Evolutionary conservation across 2,888 invertebrate genomes (phyloP).

Genomic region (Cyclophora albipunctata): DNA sequence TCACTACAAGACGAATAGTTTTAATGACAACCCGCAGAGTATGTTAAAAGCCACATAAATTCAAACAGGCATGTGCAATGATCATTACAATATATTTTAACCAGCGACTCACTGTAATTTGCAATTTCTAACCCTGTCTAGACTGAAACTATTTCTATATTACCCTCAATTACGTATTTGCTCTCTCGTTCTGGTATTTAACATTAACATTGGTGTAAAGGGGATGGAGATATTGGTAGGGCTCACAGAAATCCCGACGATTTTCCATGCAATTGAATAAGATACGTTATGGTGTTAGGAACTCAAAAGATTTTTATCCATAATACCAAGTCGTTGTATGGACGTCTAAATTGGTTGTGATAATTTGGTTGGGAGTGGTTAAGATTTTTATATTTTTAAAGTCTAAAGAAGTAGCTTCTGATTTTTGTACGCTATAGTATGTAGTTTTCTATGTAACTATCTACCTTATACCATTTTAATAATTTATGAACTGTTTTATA

Average conservation of each 20-base stretch:
- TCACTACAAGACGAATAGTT: not conserved
- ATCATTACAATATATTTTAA: constrained; percentile 51
- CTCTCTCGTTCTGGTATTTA: constrained; percentile 30
- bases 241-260: constrained; percentile 54
- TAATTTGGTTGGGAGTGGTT: not conserved
- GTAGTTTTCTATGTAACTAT: too few species aligned
- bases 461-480: too few species aligned
- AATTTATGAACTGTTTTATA: too few species aligned
- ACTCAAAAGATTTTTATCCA: constrained; percentile 47
- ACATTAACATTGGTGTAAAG: constrained; percentile 19
- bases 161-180: constrained; percentile 51
- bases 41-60: constrained; percentile 36
- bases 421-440: too few species aligned
- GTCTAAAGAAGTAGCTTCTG: too few species aligned
- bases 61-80: constrained; percentile 44
- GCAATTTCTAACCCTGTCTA: constrained; percentile 62
- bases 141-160: constrained; percentile 68
- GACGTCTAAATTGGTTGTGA: constrained; percentile 18
- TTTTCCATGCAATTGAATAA: constrained; percentile 72
- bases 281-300: constrained; percentile 63
- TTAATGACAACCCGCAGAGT: constrained; percentile 15
- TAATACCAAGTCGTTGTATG: constrained; percentile 4
- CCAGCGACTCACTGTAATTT: constrained; percentile 51
- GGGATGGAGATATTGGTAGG: constrained; percentile 36
- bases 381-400: too few species aligned